phyloP scores from a whole-genome alignment of 2,888 invertebrate species.

The Trachelus tabidus region DNA sequence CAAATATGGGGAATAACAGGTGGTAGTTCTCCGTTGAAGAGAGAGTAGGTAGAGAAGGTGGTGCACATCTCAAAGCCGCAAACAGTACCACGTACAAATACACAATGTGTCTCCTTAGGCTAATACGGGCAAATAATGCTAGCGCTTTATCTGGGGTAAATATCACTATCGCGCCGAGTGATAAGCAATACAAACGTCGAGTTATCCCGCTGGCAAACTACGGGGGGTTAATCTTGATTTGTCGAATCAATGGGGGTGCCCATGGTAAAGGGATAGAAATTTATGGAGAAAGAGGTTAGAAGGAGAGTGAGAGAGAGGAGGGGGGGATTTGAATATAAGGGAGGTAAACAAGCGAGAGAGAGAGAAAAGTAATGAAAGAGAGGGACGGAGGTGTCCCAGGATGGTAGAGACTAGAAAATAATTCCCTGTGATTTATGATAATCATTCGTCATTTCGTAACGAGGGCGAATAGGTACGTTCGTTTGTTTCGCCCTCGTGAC shows the following conservation, averaged over 20 bases:
- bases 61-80: slow-evolving; percentile 21
- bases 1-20: slow-evolving; percentile 44
- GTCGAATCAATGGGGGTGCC: slow-evolving; percentile 28
- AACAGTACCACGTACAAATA: slow-evolving; percentile 40
- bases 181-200: slow-evolving; percentile 36
- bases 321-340: neutral
- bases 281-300: slow-evolving; percentile 10
- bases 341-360: neutral
- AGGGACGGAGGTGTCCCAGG: neutral
- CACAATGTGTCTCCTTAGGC: slow-evolving; percentile 36
- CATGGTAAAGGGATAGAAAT: slow-evolving; percentile 16
- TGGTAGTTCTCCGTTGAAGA: slow-evolving; percentile 32
- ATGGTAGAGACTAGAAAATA: neutral
- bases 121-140: slow-evolving; percentile 44
- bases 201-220: slow-evolving; percentile 39
- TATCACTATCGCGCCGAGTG: slow-evolving; percentile 47
- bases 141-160: slow-evolving; percentile 47
- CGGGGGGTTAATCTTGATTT: slow-evolving; percentile 41
- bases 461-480: slow-evolving; percentile 9
- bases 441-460: slow-evolving; percentile 44
- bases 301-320: neutral
- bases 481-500: neutral
- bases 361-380: neutral
- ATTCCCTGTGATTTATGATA: slow-evolving; percentile 45
- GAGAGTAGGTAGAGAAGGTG: slow-evolving; percentile 5